Conservation (phyloP, 2,888 invertebrate genomes). For the Ophion costatus region DNA sequence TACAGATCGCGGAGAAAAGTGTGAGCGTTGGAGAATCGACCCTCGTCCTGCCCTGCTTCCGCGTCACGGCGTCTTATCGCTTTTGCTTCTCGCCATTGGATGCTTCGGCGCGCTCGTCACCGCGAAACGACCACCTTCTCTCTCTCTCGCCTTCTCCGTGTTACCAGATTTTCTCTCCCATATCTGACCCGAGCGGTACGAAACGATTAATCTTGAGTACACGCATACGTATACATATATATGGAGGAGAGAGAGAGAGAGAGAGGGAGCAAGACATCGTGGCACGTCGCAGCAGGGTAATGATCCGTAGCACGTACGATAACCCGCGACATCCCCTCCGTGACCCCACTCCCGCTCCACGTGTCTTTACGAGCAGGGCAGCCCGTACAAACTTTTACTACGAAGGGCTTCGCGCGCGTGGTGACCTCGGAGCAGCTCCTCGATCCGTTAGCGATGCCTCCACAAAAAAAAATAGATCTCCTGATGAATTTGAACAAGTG, state of each 20-base stretch:
- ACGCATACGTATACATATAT: conserved; percentile 4
- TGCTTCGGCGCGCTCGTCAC: conserved; percentile 57
- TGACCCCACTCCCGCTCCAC: conserved; percentile 41
- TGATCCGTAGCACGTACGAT: conserved; percentile 83
- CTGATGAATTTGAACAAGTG: conserved; percentile 73
- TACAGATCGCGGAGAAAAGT: not conserved
- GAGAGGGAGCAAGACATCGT: conserved; percentile 40
- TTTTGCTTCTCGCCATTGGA: conserved; percentile 51
- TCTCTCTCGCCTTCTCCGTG: conserved; percentile 28
- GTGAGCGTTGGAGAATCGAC: conserved; percentile 25
- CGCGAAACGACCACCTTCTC: conserved; percentile 54
- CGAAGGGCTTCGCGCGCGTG: not conserved
- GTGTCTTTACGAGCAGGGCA: conserved; percentile 44
- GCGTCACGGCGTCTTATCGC: conserved; percentile 59
- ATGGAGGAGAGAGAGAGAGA: not conserved
- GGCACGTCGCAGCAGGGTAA: conserved; percentile 78
- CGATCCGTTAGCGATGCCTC: too few species aligned
- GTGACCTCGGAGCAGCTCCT: conserved; percentile 3
- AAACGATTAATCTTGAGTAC: conserved; percentile 69
- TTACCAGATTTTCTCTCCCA: conserved; percentile 31
- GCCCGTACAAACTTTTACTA: conserved; percentile 37
- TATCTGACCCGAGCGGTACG: conserved; percentile 48
- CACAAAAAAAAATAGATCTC: too few species aligned
- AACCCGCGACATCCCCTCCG: conserved; percentile 73
- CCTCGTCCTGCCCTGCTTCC: conserved; percentile 28